A percentile compares a stretch with the other conserved stretches of the same genome.
Conservation (phyloP, 30 jellyfish, hydroid and myxozoan species). For the Aurelia coerulea region DNA sequence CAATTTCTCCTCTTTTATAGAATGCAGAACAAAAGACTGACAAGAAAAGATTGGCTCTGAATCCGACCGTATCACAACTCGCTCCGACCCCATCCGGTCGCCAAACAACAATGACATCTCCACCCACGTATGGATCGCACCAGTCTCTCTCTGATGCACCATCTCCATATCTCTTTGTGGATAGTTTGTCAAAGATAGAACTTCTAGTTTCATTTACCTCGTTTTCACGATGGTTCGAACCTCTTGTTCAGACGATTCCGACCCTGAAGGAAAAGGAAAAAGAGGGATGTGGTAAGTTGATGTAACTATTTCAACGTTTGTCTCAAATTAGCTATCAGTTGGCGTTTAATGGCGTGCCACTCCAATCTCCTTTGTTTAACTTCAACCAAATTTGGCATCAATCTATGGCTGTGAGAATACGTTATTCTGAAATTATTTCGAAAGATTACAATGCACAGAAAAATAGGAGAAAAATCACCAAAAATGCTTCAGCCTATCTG, state of each 20-base stretch:
- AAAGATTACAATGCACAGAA: too few species aligned
- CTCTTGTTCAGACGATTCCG: conserved; percentile 39
- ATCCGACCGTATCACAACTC: conserved; percentile 56
- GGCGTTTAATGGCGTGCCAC: too few species aligned
- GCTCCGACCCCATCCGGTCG: conserved; percentile 83
- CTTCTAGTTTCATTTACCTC: conserved; percentile 78
- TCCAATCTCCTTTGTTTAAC: too few species aligned
- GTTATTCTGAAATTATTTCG: too few species aligned
- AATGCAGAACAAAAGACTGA: conserved; percentile 74
- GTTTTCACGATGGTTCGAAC: conserved; percentile 96
- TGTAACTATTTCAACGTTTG: not conserved
- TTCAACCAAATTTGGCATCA: too few species aligned
- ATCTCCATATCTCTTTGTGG: conserved; percentile 83
- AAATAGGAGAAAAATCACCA: too few species aligned
- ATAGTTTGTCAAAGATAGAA: conserved; percentile 80
- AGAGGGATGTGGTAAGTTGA: conserved; percentile 23
- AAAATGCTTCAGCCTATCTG: too few species aligned
- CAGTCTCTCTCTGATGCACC: conserved; percentile 69
- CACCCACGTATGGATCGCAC: conserved; percentile 76
- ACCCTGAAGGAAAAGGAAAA: conserved; percentile 60
- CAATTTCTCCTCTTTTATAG: conserved; percentile 9
- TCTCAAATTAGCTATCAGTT: not conserved
- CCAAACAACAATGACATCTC: conserved; percentile 48
- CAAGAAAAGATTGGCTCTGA: conserved; percentile 43
- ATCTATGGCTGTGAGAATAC: too few species aligned